Evolutionary conservation across 1,140 invertebrate species (phyloP).

Genomic region (Solenopsis invicta): DNA sequence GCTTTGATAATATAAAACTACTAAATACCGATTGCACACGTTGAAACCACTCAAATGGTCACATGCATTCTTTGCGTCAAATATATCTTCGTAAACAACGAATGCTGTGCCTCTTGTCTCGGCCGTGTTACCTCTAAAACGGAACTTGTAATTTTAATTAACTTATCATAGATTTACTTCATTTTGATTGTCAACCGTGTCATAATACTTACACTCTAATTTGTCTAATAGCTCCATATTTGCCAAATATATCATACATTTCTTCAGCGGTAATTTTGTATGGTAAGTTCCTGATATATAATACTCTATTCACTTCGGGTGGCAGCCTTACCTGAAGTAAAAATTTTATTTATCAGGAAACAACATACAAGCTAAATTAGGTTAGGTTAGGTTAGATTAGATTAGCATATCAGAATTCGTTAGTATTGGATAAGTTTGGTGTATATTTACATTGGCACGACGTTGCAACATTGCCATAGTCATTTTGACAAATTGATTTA

Average conservation of each 20-base stretch:
- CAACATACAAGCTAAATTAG: neutral
- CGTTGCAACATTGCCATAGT: constrained; percentile 89
- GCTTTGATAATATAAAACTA: constrained; percentile 98
- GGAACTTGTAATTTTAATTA: constrained; percentile 22
- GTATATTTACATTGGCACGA: constrained; percentile 88
- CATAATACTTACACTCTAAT: constrained; percentile 96
- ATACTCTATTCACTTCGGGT: constrained; percentile 99
- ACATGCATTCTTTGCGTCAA: constrained; percentile 99
- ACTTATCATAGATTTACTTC: neutral
- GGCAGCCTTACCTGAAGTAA: constrained; percentile 95
- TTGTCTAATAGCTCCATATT: constrained; percentile 99
- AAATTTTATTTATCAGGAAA: constrained; percentile 46
- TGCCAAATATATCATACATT: constrained; percentile 99
- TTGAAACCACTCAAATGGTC: constrained; percentile 99
- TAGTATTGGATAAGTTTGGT: constrained; percentile 19
- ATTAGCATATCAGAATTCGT: neutral
- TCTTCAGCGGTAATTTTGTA: constrained; percentile 99
- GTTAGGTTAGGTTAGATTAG: constrained; percentile 30
- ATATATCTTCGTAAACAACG: constrained; percentile 99
- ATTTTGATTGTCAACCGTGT: neutral
- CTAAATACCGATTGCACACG: constrained; percentile 99
- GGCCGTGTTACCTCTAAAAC: constrained; percentile 96
- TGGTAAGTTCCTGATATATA: constrained; percentile 99
- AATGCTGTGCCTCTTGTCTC: constrained; percentile 99
- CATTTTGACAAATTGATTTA: constrained; percentile 84